phyloP scores from a whole-genome alignment of 2,113 vertebrate species.

The Perccottus glenii region DNA sequence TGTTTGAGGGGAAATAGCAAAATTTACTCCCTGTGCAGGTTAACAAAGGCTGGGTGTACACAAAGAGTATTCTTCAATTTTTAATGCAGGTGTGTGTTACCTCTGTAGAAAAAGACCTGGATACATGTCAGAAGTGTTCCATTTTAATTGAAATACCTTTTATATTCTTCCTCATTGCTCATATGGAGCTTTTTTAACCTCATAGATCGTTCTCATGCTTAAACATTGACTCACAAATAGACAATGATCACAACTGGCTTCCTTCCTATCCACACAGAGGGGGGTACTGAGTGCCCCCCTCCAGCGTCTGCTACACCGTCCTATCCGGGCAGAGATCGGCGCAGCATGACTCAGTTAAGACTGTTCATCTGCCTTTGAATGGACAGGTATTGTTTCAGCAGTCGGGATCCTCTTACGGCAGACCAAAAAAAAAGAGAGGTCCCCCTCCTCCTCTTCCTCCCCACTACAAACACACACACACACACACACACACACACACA shows the following conservation, averaged over 20 bases:
- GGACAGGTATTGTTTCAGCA: slow-evolving; percentile 70
- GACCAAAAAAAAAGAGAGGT: slow-evolving; percentile 61
- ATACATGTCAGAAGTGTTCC: slow-evolving; percentile 57
- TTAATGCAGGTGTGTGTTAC: slow-evolving; percentile 72
- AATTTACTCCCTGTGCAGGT: slow-evolving; percentile 40
- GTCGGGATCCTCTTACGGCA: slow-evolving; percentile 69
- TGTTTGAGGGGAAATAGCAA: slow-evolving; percentile 19
- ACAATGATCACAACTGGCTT: slow-evolving; percentile 37
- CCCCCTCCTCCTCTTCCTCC: slow-evolving; percentile 3
- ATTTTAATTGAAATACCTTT: slow-evolving; percentile 57
- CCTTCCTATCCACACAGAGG: slow-evolving; percentile 46
- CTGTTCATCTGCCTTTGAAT: slow-evolving; percentile 63
- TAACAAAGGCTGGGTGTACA: slow-evolving; percentile 40
- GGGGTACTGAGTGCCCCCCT: slow-evolving; percentile 48
- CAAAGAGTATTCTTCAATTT: slow-evolving; percentile 57
- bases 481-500: slow-evolving; percentile 10
- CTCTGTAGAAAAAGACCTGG: slow-evolving; percentile 48
- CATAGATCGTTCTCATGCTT: slow-evolving; percentile 23
- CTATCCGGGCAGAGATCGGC: slow-evolving; percentile 33
- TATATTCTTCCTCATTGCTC: slow-evolving; percentile 11
- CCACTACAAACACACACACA: slow-evolving; percentile 20
- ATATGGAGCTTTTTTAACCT: slow-evolving; percentile 9
- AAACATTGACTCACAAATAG: slow-evolving; percentile 38
- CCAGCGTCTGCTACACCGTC: slow-evolving; percentile 24
- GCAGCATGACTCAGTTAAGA: slow-evolving; percentile 55